These are phyloP conservation scores for Chrysodeixis includens DNA, from an alignment of 2,888 invertebrate species.

Conservation along the genomic window DNA sequence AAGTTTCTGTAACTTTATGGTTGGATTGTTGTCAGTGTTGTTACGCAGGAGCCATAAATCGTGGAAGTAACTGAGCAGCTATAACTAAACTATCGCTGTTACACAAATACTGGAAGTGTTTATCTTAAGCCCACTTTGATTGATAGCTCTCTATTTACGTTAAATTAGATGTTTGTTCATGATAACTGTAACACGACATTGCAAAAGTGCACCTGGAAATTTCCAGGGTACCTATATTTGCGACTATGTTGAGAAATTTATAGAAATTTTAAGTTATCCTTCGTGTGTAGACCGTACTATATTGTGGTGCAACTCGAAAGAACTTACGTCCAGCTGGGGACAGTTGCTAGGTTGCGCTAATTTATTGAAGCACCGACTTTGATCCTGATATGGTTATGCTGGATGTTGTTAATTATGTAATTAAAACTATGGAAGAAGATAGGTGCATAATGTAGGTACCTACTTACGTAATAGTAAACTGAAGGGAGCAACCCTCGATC, in stretches of 20 bases:
- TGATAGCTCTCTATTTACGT: conserved; percentile 17
- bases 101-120: background rate
- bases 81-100: background rate
- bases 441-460: no score
- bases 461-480: no score
- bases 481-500: no score
- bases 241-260: background rate
- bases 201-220: background rate
- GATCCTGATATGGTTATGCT: no score
- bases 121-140: conserved; percentile 12
- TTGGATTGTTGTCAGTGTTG: background rate
- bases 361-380: no score
- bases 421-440: no score
- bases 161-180: conserved; percentile 3
- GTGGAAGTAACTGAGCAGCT: background rate
- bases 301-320: no score
- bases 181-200: background rate
- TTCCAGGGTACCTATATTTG: background rate
- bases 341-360: no score
- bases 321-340: no score
- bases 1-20: background rate
- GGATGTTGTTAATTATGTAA: no score
- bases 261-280: no score
- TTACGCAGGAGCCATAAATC: background rate
- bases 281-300: background rate